Base-by-base conservation (phyloP, 2,113 vertebrate genomes). In the Mus spicilegus region DNA sequence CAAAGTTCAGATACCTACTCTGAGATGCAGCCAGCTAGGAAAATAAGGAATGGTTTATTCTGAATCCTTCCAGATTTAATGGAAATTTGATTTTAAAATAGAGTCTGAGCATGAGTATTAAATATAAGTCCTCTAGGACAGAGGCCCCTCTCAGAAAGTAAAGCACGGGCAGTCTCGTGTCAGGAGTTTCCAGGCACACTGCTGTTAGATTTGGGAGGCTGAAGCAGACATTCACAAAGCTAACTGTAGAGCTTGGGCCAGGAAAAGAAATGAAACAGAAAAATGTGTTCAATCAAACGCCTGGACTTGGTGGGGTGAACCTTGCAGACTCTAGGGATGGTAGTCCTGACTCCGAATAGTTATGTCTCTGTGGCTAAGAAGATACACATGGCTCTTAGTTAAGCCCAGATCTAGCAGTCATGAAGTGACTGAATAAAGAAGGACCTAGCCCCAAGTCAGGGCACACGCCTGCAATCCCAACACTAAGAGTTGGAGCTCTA, bases 1-100 rank as follows among this genome's bases (percentile, higher is more conserved):
- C 88, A 75, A 46, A 76, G 92, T 89, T 96, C 90, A 69, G 72
- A 96, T 76, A 76, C 90, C 81, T 75, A 33, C 36, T 95, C 67
- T 88, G 76, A 93, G 82, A 86, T 56, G 24, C 67, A 33, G 81
- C 86, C 95, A 95, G 76, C 51, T 58, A 88, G 76, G 84, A 28
- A 92, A 96, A 96, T 67, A 95, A 97, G 91, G 90, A 42, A 81
- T 82, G 54, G 22, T 49, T 70, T 96, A 75, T 90, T 92, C 61
- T 63, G 65, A 95, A 12, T 82, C 61, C 58, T 95, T 90, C 61
- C 69, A 80, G 75, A 51, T 56, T 93, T 42, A 54, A 28, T 89
- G 82, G 92, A 91, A 97, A 95, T 90, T 88, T 93, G 42, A 90
- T 95, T 97, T 97, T 89, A 92, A 97, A 96, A 77, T 51, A 87